Base-by-base conservation (phyloP, 2,113 vertebrate species). In the Genyomyrus donnyi region DNA sequence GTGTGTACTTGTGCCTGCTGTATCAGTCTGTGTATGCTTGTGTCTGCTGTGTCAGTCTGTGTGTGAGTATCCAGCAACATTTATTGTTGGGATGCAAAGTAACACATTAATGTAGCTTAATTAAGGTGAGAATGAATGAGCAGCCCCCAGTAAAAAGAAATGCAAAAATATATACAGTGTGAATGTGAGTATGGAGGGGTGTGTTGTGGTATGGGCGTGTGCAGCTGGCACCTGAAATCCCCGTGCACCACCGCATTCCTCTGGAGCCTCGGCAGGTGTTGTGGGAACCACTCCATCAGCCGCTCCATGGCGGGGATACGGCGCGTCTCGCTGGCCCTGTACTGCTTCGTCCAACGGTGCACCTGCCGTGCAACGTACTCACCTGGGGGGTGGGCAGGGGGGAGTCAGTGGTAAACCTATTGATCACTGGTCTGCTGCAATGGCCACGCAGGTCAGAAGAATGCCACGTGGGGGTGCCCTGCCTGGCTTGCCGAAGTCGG, bases 201-300 rank as follows among this genome's bases (percentile, higher is more conserved):
- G 35, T 53, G 24, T 15, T 35, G 58, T 11, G 49, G 39, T n/a
- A 11, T 70, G 50, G 52, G 42, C 9, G 24, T 56, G 17, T 49
- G 8, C 83, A 45, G 42, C 1, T 0, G 24, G 56, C 93, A 97
- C 97, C 96, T 97, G 96, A 96, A 97, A 91, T 96, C 95, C 56
- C 97, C 97, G 0, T 98, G 97, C 50, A 97, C 94, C n/a, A 97
- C 27, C 0, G 95, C 93, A 0, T 83, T 94, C 88, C 35, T 93
- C 91, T 96, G 95, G 21, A 93, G 91, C 5, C 77, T 62, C 3
- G 97, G 96, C 0, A 97, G 92, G 90, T 97, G 97, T 66, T 92
- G 91, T 0, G 96, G 96, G 49, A 97, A 95, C 97, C 97, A 97
- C 8, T 95, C 24, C 0, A 97, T 94, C 87, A 97, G 96, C 88